These are phyloP conservation scores for Actinopyga echinites DNA, from an alignment of 53 echinoderm and acorn worm genomes.

Conservation along the genomic window DNA sequence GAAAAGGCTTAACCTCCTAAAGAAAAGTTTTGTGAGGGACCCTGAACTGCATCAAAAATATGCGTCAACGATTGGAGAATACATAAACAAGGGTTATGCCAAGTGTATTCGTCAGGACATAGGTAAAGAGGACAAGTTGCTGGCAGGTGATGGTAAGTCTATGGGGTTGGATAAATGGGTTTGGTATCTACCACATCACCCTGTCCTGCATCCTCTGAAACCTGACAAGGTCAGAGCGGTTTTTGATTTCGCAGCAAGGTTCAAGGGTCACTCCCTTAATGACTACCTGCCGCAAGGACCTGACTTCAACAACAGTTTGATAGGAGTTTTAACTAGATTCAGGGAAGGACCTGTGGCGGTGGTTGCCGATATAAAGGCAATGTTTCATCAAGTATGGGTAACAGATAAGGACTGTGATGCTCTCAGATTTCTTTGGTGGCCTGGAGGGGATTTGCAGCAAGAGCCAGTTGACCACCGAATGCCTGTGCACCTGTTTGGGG, in stretches of 20 bases:
- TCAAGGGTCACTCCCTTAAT: slow-evolving; percentile 47
- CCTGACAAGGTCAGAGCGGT: slow-evolving; percentile 33
- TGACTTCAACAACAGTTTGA: slow-evolving; percentile 53
- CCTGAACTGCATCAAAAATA: no score
- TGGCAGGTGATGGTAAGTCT: no score
- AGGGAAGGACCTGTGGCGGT: slow-evolving; percentile 34
- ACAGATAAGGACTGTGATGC: slow-evolving; percentile 9
- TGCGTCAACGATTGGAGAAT: neutral
- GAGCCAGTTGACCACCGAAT: slow-evolving; percentile 42
- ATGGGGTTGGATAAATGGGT: slow-evolving; percentile 6
- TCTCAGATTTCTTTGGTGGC: slow-evolving; percentile 63
- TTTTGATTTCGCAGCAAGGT: slow-evolving; percentile 24
- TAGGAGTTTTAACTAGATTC: slow-evolving; percentile 47
- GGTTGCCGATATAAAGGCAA: slow-evolving; percentile 44
- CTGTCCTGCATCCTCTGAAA: slow-evolving; percentile 15
- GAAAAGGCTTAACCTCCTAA: neutral
- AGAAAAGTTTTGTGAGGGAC: no score
- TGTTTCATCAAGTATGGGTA: slow-evolving; percentile 22
- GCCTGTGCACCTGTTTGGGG: slow-evolving; percentile 55
- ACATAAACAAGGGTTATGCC: slow-evolving; percentile 56
- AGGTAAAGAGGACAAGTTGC: no score
- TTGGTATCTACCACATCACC: slow-evolving; percentile 74
- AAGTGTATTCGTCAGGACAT: neutral
- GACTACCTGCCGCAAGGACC: slow-evolving; percentile 62
- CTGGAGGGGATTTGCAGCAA: slow-evolving; percentile 28